phyloP scores from a whole-genome alignment of 1,140 invertebrate genomes.

The Bathynomus jamesi region DNA sequence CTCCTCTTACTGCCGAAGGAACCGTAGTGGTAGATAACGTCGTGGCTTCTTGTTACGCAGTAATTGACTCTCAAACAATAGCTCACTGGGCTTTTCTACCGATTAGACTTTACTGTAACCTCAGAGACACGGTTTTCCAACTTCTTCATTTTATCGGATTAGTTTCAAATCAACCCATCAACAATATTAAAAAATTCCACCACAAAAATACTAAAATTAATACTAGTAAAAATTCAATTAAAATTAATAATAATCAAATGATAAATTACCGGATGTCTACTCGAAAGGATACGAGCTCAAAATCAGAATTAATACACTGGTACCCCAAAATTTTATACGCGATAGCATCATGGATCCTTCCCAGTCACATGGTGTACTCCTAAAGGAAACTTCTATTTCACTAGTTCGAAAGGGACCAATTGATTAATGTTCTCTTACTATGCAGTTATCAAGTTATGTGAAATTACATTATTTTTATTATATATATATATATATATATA shows the following conservation, averaged over 20 bases:
- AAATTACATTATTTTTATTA: too few species aligned
- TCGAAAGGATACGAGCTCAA: neutral
- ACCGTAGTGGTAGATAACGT: conserved; percentile 84
- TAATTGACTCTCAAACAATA: conserved; percentile 70
- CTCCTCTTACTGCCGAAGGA: conserved; percentile 78
- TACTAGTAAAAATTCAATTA: neutral
- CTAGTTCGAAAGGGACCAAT: too few species aligned
- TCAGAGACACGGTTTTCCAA: conserved; percentile 43
- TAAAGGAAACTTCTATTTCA: too few species aligned
- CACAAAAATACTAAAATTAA: neutral
- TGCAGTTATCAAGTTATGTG: too few species aligned
- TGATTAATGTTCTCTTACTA: too few species aligned
- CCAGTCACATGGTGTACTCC: neutral
- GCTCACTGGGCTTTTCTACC: conserved; percentile 79
- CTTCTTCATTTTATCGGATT: neutral
- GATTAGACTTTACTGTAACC: conserved; percentile 50
- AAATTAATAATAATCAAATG: neutral
- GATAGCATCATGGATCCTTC: neutral
- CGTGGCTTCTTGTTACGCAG: conserved; percentile 88
- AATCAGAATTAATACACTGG: neutral
- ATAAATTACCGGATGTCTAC: neutral
- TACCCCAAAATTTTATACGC: neutral
- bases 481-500: too few species aligned
- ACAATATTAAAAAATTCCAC: neutral
- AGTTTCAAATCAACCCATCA: neutral